Evolutionary conservation across 2,113 vertebrate genomes (phyloP).

Genomic region (Ursus arctos): DNA sequence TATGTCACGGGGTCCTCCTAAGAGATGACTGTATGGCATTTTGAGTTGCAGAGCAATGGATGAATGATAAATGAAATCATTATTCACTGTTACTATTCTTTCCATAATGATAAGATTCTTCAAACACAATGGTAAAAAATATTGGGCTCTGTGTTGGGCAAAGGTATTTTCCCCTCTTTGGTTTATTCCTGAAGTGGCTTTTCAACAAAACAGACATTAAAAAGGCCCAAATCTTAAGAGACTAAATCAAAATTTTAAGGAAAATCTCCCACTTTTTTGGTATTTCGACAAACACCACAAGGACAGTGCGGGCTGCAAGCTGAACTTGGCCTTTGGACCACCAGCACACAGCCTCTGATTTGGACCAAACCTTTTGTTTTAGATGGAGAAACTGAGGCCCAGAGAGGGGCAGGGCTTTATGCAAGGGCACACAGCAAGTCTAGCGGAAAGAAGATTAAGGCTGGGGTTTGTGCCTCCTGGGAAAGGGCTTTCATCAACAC

Average conservation of each 20-base stretch:
- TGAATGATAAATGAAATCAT: not conserved
- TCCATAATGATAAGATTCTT: constrained; percentile 69
- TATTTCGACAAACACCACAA: not conserved
- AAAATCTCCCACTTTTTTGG: not conserved
- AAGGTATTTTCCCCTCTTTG: not conserved
- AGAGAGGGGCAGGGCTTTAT: not conserved
- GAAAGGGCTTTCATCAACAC: not conserved
- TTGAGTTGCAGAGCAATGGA: not conserved
- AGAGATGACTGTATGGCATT: no score
- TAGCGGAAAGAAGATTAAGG: not conserved
- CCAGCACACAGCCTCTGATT: not conserved
- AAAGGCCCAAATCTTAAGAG: not conserved
- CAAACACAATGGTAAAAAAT: constrained; percentile 79
- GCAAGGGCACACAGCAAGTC: not conserved
- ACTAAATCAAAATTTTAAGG: not conserved
- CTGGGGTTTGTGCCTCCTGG: not conserved
- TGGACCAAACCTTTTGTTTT: not conserved
- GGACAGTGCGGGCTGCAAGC: not conserved
- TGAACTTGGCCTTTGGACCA: not conserved
- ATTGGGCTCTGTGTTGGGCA: constrained; percentile 63
- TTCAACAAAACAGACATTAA: not conserved
- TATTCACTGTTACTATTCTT: constrained; percentile 45
- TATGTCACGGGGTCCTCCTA: not conserved
- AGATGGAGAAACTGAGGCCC: not conserved
- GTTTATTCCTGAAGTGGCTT: not conserved